Conservation (phyloP, 2,113 vertebrate genomes). For the Limnothrissa miodon region DNA sequence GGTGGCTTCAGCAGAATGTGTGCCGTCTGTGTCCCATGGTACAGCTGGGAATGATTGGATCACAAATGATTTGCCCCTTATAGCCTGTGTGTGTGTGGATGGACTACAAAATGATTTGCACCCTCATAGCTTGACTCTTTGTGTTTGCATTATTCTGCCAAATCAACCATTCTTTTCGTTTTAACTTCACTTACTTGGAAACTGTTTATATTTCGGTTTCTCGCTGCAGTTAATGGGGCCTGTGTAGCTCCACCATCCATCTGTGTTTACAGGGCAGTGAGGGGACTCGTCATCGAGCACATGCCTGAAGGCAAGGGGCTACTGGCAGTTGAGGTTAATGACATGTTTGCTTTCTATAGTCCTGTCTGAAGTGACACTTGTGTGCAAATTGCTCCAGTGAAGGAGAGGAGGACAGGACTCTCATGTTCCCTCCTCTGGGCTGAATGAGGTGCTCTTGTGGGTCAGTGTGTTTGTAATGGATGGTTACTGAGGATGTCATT, state of each 20-base stretch:
- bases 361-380: conserved; percentile 71
- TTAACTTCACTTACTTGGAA: neutral
- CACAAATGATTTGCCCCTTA: neutral
- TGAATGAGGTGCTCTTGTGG: neutral
- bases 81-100: neutral
- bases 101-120: neutral
- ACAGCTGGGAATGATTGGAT: neutral
- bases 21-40: neutral
- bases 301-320: conserved; percentile 58
- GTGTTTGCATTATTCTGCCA: neutral
- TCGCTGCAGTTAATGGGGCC: neutral
- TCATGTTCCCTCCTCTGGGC: conserved; percentile 7
- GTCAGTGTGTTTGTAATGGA: conserved; percentile 26
- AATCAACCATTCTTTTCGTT: neutral
- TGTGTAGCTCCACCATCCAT: neutral
- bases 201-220: neutral
- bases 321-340: conserved; percentile 63
- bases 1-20: conserved; percentile 71
- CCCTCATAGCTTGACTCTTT: neutral
- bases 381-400: conserved; percentile 67
- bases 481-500: conserved; percentile 35
- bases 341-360: conserved; percentile 64
- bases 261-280: neutral
- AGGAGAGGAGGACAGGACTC: conserved; percentile 42
- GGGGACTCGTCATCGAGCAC: neutral